These are phyloP conservation scores for Philopedon plagiatum DNA, from an alignment of 2,888 invertebrate species.

Conservation along the genomic window DNA sequence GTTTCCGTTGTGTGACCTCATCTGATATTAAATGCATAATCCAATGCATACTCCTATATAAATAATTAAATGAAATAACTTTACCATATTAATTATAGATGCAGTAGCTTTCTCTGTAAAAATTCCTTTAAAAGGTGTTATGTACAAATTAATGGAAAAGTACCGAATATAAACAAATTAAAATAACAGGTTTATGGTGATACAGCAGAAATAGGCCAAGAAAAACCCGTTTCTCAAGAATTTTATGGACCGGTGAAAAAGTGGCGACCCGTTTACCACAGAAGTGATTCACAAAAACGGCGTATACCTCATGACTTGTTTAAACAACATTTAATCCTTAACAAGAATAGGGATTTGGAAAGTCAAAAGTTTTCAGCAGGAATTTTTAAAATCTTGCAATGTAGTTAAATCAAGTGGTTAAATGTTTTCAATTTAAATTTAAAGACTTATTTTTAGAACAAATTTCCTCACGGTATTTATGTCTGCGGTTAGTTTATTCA, in stretches of 20 bases:
- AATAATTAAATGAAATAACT: neutral
- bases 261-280: conserved; percentile 11
- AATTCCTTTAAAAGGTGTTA: neutral
- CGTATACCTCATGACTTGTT: conserved; percentile 14
- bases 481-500: no score
- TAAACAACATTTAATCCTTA: neutral
- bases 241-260: conserved; percentile 15
- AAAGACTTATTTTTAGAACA: no score
- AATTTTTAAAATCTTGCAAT: no score
- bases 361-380: neutral
- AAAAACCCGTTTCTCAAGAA: conserved; percentile 28
- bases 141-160: neutral
- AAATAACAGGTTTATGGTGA: conserved; percentile 1
- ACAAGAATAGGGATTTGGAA: neutral
- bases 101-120: neutral
- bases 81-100: neutral
- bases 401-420: no score
- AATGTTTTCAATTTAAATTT: no score
- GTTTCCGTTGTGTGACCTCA: no score
- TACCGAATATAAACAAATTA: conserved; percentile 7
- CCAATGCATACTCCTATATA: no score
- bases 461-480: no score
- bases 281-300: conserved; percentile 22
- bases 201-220: conserved; percentile 21
- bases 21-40: no score